Evolutionary conservation across 2,888 invertebrate genomes (phyloP), one percentile per base, ranked within the genome.

Genomic region (Eustalomyia histrio): DNA sequence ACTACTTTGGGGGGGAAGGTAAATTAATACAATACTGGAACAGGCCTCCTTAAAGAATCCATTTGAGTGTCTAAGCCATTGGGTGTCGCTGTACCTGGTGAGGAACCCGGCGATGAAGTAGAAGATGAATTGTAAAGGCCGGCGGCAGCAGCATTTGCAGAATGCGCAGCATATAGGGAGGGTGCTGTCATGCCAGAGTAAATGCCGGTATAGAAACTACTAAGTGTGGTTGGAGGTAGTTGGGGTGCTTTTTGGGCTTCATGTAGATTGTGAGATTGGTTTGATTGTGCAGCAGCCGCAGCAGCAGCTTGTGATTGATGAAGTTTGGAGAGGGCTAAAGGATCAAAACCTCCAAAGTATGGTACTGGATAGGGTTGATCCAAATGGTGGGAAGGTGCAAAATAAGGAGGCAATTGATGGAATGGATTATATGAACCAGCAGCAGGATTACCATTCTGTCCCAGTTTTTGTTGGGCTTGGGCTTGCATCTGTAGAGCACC

Each of bases 361-460:
- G 91, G 91, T 79, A 91, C 89, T 35, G 90, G 88, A 76, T 91
- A 91, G n/a, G 90, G 88, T 92, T 94, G 84, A 92, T 93, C 90
- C 92, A 93, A 89, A 92, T 93, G 89, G 93, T 94, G 93, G 61
- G 95, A 94, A 29, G 95, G 94, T 63, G 95, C 95, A 90, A 96
- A 96, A 90, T 96, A 96, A 4, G 92, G 91, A 1, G 95, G 93
- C 89, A 95, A 92, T 24, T 94, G 94, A 88, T 94, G 94, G 79
- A 93, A 92, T 65, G 94, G 90, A 63, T 92, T 92, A 76, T 94
- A 94, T 0, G 93, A 90, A 0, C 92, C 83, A 93, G 93, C 84
- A 92, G 89, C 83, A 14, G 86, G 86, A 61, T 83, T 79, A 12
- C 85, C 85, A 39, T 82, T 84, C 14, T 84, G 86, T 3, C 85